Base-by-base conservation (phyloP, 1,140 invertebrate genomes). In the Aphidius ervi region DNA sequence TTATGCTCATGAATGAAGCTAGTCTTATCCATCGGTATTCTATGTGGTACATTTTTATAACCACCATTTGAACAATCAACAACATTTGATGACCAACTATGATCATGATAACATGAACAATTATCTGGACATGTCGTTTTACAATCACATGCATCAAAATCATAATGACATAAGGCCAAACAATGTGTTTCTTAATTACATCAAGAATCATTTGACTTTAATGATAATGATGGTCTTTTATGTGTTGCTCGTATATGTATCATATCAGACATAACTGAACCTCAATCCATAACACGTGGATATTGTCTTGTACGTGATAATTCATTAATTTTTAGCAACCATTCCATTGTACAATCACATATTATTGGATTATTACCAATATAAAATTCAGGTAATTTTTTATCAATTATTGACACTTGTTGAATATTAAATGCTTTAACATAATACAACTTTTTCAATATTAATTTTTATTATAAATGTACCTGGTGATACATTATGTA, bases 81-180 rank as follows among this genome's bases (percentile, higher is more conserved):
- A 56, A 96, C 91, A 75, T 97, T 95, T 9, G 91, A 89, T 10
- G 90, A 89, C 94, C 93, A 97, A 42, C 90, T 89, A 73, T 94
- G 92, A 78, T 96, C 93, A 74, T 95, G 92, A 82, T 94, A 95
- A 72, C 94, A 96, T n/a, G 91, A 93, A 79, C 93, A 97, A 75
- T 95, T 94, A 47, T 86, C 88, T n/a, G 94, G 93, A 74, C 94
- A 97, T 53, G 90, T 94, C 92, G 95, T 95, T 83, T 95, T 91
- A 80, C 93, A 95, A 81, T 95, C 93, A 81, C 94, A 96, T 52
- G 93, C 92, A 74, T 95, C 93, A 76, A 94, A 95, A 76, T 95
- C 93, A 77, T 93, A 96, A 73, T 95, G 92, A 70, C 94, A 95
- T 46, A 95, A 82, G 4, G 92, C 88, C 74, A 95, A 95, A 81